Evolutionary conservation across 2,888 invertebrate genomes (phyloP).

Genomic region (Carcina quercana): DNA sequence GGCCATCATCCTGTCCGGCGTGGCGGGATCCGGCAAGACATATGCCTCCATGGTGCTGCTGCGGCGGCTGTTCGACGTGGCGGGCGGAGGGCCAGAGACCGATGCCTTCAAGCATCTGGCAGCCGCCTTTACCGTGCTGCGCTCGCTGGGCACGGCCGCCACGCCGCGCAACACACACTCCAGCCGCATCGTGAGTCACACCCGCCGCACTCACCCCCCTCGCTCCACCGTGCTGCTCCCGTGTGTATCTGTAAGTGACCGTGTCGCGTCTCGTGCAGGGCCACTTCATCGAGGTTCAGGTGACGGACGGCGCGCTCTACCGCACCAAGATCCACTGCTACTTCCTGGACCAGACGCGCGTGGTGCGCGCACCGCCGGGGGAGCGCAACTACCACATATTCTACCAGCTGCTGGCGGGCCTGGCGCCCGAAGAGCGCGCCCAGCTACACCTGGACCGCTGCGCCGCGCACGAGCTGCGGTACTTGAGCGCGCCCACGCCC

Average conservation of each 20-base stretch:
- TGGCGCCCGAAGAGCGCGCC: constrained; percentile 88
- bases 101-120: constrained; percentile 97
- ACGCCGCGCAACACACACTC: constrained; percentile 94
- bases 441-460: constrained; percentile 92
- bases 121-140: constrained; percentile 94
- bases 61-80: constrained; percentile 93
- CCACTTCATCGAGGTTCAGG: constrained; percentile 96
- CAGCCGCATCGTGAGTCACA: constrained; percentile 86
- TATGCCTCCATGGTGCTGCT: constrained; percentile 93
- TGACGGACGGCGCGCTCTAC: constrained; percentile 95
- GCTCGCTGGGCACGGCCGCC: constrained; percentile 93
- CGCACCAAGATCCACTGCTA: constrained; percentile 97
- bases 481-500: constrained; percentile 77
- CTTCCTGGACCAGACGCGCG: constrained; percentile 94
- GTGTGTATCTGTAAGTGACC: neutral
- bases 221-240: constrained; percentile 72
- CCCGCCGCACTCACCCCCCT: neutral
- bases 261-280: constrained; percentile 74
- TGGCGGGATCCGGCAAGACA: constrained; percentile 95
- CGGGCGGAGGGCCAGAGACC: constrained; percentile 95
- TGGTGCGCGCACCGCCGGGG: constrained; percentile 87
- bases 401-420: constrained; percentile 95
- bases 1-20: constrained; percentile 93
- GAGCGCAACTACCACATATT: constrained; percentile 98
- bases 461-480: constrained; percentile 85